These are phyloP conservation scores for silkworm (Bombyx mori) DNA, from an alignment of 1,140 invertebrate genomes.

Conservation along the genomic window DNA sequence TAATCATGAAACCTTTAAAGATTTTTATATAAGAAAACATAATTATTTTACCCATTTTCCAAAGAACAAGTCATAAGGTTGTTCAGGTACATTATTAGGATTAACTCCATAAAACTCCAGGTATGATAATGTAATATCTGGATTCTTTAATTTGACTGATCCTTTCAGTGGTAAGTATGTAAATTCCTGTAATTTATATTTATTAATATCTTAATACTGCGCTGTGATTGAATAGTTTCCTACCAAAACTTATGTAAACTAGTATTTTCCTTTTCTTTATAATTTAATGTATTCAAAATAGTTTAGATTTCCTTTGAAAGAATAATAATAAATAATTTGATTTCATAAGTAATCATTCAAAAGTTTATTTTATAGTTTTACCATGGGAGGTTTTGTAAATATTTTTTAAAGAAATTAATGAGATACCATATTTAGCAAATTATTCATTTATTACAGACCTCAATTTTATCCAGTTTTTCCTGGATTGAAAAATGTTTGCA, in stretches of 20 bases:
- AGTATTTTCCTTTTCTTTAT: too few relatives aligned
- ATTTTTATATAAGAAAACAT: slow-evolving; percentile 7
- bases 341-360: too few relatives aligned
- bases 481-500: slow-evolving; percentile 84
- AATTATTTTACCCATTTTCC: slow-evolving; percentile 81
- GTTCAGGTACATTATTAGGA: slow-evolving; percentile 76
- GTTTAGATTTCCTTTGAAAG: too few relatives aligned
- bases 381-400: neutral
- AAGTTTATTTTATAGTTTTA: too few relatives aligned
- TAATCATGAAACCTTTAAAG: neutral
- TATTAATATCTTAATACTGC: too few relatives aligned
- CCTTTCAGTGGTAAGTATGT: slow-evolving; percentile 86
- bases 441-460: slow-evolving; percentile 71
- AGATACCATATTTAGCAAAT: neutral
- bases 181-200: slow-evolving; percentile 74
- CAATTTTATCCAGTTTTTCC: slow-evolving; percentile 89
- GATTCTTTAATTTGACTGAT: slow-evolving; percentile 84
- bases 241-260: too few relatives aligned
- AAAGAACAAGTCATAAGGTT: slow-evolving; percentile 86
- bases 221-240: too few relatives aligned
- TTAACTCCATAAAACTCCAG: slow-evolving; percentile 91
- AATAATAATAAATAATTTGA: too few relatives aligned
- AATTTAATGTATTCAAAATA: too few relatives aligned
- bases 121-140: slow-evolving; percentile 84
- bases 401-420: neutral